Evolutionary conservation across 2,113 vertebrate genomes (phyloP), one percentile per base, ranked within the genome.

Genomic region (Pyxicephalus adspersus): DNA sequence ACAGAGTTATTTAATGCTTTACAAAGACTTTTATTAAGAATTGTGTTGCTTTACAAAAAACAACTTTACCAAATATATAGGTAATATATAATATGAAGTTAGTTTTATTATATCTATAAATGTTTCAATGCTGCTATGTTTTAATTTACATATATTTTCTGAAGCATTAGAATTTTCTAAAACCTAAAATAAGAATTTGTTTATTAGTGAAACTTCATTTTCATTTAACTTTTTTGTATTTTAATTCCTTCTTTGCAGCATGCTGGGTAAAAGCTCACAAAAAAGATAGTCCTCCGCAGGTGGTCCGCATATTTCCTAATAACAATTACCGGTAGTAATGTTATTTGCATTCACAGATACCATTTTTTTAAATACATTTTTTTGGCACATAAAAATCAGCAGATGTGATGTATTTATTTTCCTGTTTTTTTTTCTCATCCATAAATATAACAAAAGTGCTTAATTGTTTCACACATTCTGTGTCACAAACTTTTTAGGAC

Each of bases 391-490:
- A 29, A 16, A 1, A 50, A 15, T 72, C 55, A 55, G 50, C 66
- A 80, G 77, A 80, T 80, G 77, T 71, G 67, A 58, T 50, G 0
- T 31, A 13, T 51, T 50, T 66, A 65, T 77, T 23, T 11, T 23
- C 2, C 61, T 11, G 25, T 15, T 31, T 20, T 11, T 6, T 16
- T 5, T 20, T 76, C 31, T 50, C 15, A n/a, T n/a, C 57, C 57
- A 11, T 52, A 29, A 11, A 52, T 15, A 25, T 11, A 64, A 17
- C 61, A n/a, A n/a, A 54, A 11, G 15, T 26, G 25, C 54, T 64
- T 45, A 50, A 16, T 34, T 34, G 31, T 34, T 4, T 34, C 3
- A 34, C 3, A 34, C 31, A 34, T 34, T 34, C 31, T 34, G n/a
- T n/a, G n/a, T n/a, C n/a, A n/a, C n/a, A n/a, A n/a, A n/a, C n/a